Evolutionary conservation across 2,113 vertebrate genomes (phyloP).

Genomic region (Rhinopomastus cyanomelas): DNA sequence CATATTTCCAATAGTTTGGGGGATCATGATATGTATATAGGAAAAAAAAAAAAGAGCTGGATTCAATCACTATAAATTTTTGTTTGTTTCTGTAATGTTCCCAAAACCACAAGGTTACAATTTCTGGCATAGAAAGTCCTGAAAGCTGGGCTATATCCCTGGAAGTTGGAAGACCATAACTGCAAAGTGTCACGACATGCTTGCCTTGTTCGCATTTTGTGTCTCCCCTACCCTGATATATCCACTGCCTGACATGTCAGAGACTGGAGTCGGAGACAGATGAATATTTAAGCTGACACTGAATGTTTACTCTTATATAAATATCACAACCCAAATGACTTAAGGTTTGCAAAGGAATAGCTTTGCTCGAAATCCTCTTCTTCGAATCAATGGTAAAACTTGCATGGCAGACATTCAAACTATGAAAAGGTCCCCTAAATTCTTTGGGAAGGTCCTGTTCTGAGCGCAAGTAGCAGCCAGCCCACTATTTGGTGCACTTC

Average conservation of each 20-base stretch:
- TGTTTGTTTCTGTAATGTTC: not conserved
- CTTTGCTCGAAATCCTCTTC: not conserved
- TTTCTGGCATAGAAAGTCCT: not conserved
- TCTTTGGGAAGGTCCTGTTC: not conserved
- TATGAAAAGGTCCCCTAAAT: not conserved
- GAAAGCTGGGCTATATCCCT: not conserved
- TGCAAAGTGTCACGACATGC: not conserved
- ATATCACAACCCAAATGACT: not conserved
- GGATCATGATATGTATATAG: not conserved
- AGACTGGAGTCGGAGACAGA: not conserved
- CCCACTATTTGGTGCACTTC: not conserved
- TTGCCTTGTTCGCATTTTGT: not conserved
- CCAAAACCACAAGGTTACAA: not conserved
- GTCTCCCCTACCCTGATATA: rapidly evolving
- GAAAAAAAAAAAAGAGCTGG: not conserved
- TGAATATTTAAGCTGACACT: not conserved
- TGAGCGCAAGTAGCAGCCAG: not conserved
- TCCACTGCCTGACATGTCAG: not conserved
- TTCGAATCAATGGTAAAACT: rapidly evolving
- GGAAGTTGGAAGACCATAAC: not conserved
- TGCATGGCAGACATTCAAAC: not conserved
- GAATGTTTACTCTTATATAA: not conserved
- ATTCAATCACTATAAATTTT: not conserved
- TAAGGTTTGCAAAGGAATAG: not conserved
- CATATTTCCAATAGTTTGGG: conserved; percentile 6